phyloP scores from a whole-genome alignment of 2,797 vertebrate genomes.

The Salmo trutta region DNA sequence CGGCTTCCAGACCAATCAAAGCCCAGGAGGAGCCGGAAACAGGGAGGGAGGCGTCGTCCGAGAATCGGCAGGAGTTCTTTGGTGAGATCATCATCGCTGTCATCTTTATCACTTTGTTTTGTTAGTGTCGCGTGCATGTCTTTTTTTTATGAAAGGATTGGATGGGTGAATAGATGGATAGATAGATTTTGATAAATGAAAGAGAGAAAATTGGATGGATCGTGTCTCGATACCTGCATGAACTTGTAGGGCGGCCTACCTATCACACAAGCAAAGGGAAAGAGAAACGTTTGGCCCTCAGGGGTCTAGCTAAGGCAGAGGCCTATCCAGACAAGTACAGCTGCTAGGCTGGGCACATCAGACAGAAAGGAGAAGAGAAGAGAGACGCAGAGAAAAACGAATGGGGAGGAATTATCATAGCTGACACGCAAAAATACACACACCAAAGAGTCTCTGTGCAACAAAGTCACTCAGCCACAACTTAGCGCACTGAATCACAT shows the following conservation, averaged over 20 bases:
- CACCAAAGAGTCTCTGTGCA: background rate
- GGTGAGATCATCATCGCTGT: constrained; percentile 71
- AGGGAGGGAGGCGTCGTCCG: constrained; percentile 57
- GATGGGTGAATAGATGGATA: constrained; percentile 33
- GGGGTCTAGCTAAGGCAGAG: constrained; percentile 35
- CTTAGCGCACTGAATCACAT: background rate
- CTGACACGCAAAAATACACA: background rate
- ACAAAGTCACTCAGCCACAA: background rate
- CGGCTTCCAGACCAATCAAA: constrained; percentile 48
- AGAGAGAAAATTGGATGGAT: constrained; percentile 52
- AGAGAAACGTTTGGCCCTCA: constrained; percentile 24
- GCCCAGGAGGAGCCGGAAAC: constrained; percentile 66
- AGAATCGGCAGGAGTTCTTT: constrained; percentile 84
- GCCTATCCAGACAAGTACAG: constrained; percentile 63
- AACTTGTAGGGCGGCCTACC: constrained; percentile 55
- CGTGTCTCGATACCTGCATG: constrained; percentile 63
- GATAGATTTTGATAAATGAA: constrained; percentile 64
- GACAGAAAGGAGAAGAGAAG: background rate
- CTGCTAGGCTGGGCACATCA: constrained; percentile 1
- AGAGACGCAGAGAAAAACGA: background rate
- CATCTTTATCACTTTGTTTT: constrained; percentile 28
- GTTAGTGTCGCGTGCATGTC: constrained; percentile 16
- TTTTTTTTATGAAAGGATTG: constrained; percentile 11
- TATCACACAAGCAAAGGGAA: constrained; percentile 40
- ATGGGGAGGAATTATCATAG: constrained; percentile 4